Base-by-base conservation (phyloP, 2,888 invertebrate species). In the Eugnorisma glareosa region DNA sequence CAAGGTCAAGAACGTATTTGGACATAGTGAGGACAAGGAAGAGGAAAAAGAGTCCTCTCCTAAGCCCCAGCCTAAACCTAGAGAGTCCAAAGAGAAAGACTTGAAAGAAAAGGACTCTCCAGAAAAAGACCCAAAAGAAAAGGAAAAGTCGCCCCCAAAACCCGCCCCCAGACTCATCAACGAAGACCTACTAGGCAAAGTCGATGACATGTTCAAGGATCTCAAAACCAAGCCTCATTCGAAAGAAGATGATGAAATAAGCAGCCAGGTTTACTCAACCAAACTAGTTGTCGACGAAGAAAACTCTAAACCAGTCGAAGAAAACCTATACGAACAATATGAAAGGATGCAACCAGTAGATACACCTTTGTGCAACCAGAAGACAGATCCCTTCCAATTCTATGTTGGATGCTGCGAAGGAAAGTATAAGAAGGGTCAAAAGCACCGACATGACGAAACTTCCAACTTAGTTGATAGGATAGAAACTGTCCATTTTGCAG, bases 171-270 rank as follows among this genome's bases (percentile, higher is more conserved):
- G 96, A 88, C 86, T 96, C 31, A 97, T 97, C 37, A 93, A 94
- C 54, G 97, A 97, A 91, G 97, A 96, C 51, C 83, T 97, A 15
- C 90, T 97, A 3, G 95, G 92, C 72, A 97, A 97, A 93, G 96
- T 97, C 0, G 96, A 97, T n/a, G 97, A 97, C 81, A 96, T 97
- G 96, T 97, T 97, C 84, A 96, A 94, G 88, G 96, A 96, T 83
- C 90, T 96, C 0, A 92, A 94, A 67, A 81, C 93, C 8, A 96
- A 95, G 89, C 96, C 95, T 21, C 93, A 91, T 15, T 88, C 88
- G 0, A 93, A 90, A 83, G 94, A 95, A 31, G 95, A 95, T 3
- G 95, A 95, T 1, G 96, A 96, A 45, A 73, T 93, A 11, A 91
- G 92, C 77, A 94, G 89, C 73, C 88, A 94, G 80, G 91, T 96